A percentile compares a stretch with the other conserved stretches of the same genome.
Evolutionary conservation across 2,113 vertebrate species (phyloP).

Genomic region (Sapajus apella): DNA sequence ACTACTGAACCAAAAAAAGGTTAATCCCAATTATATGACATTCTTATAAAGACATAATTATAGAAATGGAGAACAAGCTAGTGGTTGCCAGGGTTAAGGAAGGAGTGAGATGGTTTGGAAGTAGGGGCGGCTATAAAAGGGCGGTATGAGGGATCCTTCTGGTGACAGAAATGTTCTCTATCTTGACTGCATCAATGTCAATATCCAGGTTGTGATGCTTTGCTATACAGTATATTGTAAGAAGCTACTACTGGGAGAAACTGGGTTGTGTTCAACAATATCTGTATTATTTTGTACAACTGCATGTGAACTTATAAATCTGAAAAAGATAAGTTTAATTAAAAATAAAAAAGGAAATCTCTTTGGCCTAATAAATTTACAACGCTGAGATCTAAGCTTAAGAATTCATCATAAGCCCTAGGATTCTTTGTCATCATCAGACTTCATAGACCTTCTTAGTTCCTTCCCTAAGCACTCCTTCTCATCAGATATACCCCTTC

Average conservation of each 20-base stretch:
- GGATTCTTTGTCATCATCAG: neutral
- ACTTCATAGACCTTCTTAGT: neutral
- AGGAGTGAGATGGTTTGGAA: neutral
- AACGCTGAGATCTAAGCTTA: neutral
- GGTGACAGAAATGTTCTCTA: neutral
- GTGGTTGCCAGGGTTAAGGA: neutral
- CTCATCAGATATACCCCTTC: neutral
- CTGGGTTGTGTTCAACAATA: neutral
- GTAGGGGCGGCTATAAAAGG: fast-evolving
- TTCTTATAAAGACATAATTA: neutral
- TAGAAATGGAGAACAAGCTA: neutral
- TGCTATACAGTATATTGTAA: neutral
- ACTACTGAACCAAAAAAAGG: neutral
- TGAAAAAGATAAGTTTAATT: constrained; percentile 17
- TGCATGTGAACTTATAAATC: neutral
- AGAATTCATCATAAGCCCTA: neutral
- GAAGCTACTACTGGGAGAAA: neutral
- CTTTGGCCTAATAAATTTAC: neutral
- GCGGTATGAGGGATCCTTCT: neutral
- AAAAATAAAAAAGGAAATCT: neutral
- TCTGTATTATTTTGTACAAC: neutral
- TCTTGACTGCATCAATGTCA: too few species aligned
- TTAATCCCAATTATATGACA: neutral
- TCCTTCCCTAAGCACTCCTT: neutral
- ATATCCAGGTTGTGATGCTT: neutral